phyloP scores from a whole-genome alignment of 2,113 vertebrate genomes.

The Hemiprocne comata region DNA sequence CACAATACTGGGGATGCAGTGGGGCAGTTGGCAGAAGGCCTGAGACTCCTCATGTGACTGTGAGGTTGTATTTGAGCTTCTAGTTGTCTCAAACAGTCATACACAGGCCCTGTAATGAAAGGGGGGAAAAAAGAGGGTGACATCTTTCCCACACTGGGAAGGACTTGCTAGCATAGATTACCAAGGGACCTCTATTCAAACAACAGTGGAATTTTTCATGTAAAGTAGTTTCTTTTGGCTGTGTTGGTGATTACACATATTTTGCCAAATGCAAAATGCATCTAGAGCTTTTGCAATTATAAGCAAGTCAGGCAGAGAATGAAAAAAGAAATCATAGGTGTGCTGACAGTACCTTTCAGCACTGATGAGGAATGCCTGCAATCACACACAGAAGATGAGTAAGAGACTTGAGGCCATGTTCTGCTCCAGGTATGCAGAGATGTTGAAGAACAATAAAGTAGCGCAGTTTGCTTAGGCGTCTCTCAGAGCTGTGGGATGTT shows the following conservation, averaged over 20 bases:
- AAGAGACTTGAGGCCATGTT: background rate
- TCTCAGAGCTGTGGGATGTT: background rate
- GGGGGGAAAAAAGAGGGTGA: background rate
- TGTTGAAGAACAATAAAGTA: background rate
- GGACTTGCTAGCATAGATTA: background rate
- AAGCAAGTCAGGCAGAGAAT: background rate
- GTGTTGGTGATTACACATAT: background rate
- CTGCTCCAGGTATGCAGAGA: background rate
- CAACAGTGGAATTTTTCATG: background rate
- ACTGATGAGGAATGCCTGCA: background rate
- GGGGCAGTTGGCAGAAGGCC: background rate
- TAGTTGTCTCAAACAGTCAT: background rate
- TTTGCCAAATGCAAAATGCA: background rate
- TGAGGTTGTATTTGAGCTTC: background rate
- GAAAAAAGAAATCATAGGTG: conserved; percentile 16
- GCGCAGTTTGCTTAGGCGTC: background rate
- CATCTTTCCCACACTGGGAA: background rate
- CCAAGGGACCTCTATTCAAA: background rate
- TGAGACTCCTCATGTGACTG: no score
- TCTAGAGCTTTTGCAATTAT: background rate
- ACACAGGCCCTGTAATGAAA: background rate
- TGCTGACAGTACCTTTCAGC: background rate
- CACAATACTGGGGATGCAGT: accelerated
- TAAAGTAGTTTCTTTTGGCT: background rate
- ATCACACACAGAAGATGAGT: background rate